Conservation (phyloP, 2,113 vertebrate species). For the Pluvialis apricaria region DNA sequence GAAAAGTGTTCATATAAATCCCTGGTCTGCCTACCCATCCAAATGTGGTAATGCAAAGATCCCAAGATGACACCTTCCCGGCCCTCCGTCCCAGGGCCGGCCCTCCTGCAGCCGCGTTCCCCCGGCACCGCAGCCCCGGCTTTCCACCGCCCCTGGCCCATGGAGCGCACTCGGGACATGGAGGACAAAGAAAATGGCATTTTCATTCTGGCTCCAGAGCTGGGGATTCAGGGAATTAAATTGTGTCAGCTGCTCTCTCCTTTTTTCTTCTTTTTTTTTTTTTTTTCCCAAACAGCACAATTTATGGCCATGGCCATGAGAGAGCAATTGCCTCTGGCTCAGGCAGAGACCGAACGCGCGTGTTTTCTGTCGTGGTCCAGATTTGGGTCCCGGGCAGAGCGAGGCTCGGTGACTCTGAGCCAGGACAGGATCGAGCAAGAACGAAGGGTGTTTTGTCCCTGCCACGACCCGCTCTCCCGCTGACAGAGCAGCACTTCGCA, state of each 20-base stretch:
- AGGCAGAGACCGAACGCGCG: fast-evolving
- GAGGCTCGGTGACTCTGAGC: neutral
- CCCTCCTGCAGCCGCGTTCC: neutral
- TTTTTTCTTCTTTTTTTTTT: neutral
- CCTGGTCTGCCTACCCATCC: constrained; percentile 36
- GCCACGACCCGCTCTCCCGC: no score
- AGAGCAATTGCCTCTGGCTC: neutral
- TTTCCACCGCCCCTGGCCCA: fast-evolving
- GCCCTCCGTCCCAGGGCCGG: neutral
- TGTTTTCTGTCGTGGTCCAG: neutral
- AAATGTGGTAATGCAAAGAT: neutral
- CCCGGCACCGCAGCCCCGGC: neutral
- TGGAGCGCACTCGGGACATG: neutral
- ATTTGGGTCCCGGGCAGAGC: neutral
- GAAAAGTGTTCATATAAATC: constrained; percentile 17
- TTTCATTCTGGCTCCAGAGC: neutral
- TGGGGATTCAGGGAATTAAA: neutral
- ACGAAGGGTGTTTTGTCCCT: neutral
- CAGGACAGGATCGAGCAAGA: neutral
- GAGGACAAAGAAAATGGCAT: neutral
- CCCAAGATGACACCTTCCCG: neutral
- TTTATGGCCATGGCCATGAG: neutral
- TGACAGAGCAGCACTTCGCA: no score
- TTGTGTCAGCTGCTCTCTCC: neutral
- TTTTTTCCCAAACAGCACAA: neutral